Conservation (phyloP, 1,140 invertebrate species). For the Portunus trituberculatus region DNA sequence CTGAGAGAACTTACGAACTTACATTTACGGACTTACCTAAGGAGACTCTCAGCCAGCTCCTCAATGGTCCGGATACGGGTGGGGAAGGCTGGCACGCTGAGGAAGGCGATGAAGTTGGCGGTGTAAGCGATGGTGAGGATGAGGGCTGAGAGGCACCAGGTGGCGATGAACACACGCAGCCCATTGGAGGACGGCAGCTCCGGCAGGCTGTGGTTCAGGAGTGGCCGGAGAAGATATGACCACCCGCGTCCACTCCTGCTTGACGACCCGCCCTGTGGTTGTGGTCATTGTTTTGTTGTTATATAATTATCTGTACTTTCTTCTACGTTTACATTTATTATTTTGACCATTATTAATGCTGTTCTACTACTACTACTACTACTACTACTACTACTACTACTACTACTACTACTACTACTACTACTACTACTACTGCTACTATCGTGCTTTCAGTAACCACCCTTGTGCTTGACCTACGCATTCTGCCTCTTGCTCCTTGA, state of each 20-base stretch:
- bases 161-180: conserved; percentile 46
- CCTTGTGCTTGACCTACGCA: no score
- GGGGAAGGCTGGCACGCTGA: conserved; percentile 61
- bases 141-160: conserved; percentile 47
- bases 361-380: no score
- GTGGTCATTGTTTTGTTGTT: no score
- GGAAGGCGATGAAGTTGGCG: conserved; percentile 67
- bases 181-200: background rate
- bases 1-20: no score
- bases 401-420: no score
- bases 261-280: background rate
- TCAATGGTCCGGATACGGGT: conserved; percentile 29
- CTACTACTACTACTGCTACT: no score
- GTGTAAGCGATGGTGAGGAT: conserved; percentile 66
- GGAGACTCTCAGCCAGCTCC: conserved; percentile 30
- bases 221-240: conserved; percentile 28
- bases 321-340: no score
- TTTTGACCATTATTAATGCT: no score
- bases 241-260: background rate
- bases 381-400: no score
- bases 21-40: background rate
- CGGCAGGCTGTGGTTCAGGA: conserved; percentile 50
- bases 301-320: no score
- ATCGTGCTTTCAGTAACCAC: no score
- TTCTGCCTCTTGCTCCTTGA: no score